Percentiles rank a stretch among this genome's conserved stretches.
Evolutionary conservation across 1,140 invertebrate species (phyloP).

Genomic region (Sitodiplosis mosellana): DNA sequence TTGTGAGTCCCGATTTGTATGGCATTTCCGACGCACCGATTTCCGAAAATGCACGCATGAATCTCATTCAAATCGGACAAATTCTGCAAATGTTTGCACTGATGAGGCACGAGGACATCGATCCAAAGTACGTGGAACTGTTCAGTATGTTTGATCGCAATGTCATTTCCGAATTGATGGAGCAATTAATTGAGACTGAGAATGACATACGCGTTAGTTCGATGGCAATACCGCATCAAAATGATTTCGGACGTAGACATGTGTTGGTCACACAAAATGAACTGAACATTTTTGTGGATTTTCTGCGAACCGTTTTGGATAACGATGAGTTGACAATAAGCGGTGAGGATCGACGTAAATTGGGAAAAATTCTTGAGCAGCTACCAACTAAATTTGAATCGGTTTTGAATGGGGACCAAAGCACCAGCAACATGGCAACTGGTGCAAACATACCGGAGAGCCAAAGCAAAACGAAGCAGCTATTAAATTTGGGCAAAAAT

Average conservation of each 20-base stretch:
- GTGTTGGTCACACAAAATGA: slow-evolving; percentile 49
- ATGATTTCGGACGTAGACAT: slow-evolving; percentile 38
- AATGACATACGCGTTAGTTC: slow-evolving; percentile 33
- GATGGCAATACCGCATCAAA: slow-evolving; percentile 34
- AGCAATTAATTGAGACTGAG: slow-evolving; percentile 37
- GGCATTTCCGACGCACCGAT: slow-evolving; percentile 92
- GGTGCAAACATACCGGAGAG: neutral
- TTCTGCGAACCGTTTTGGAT: slow-evolving; percentile 19
- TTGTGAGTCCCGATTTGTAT: slow-evolving; percentile 88
- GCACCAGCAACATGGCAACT: neutral
- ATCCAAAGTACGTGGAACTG: slow-evolving; percentile 48
- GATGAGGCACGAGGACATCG: slow-evolving; percentile 61
- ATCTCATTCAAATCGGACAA: slow-evolving; percentile 80
- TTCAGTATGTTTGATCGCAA: slow-evolving; percentile 61
- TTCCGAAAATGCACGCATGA: slow-evolving; percentile 74
- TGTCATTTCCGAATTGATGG: slow-evolving; percentile 52
- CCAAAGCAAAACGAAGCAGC: slow-evolving; percentile 11
- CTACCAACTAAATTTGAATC: slow-evolving; percentile 8
- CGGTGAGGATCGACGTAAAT: slow-evolving; percentile 15
- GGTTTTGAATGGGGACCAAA: slow-evolving; percentile 7
- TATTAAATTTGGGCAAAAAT: slow-evolving; percentile 18
- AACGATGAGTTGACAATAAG: slow-evolving; percentile 16
- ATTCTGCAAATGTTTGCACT: slow-evolving; percentile 82
- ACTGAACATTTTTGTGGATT: slow-evolving; percentile 39
- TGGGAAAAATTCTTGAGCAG: slow-evolving; percentile 16